Evolutionary conservation across 2,888 invertebrate genomes (phyloP), one percentile per base, ranked within the genome.

Genomic region (Diarsia rubi): DNA sequence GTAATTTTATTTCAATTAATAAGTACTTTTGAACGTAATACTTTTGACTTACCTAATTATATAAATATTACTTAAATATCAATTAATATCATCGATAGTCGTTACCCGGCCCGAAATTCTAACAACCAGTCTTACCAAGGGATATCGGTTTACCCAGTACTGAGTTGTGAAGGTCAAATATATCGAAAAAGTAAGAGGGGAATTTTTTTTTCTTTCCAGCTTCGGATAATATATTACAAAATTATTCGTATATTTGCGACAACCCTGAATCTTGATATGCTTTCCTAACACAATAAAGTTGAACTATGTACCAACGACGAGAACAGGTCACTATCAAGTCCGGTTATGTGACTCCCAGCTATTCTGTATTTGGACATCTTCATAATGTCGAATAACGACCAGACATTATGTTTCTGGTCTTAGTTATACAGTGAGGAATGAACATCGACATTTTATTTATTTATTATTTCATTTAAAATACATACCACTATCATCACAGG

Each of bases 281-380:
- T 75, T 78, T 76, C 24, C 24, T 57, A 27, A 37, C 31, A 59
- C 63, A 73, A n/a, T 72, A 64, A 69, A 37, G 37, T 76, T 74
- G 65, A 75, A 75, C 66, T 57, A 27, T 42, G 57, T 71, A 4
- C 31, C 19, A 49, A n/a, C 27, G 45, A 27, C 31, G 24, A 60
- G 27, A 69, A 65, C 71, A 79, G 71, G 75, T 77, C 73, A 66
- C n/a, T 65, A 54, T 62, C 44, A 78, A 71, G 70, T 74, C 75
- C 70, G 70, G 76, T 67, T 75, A 42, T 66, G 31, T 59, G 54
- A 67, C 64, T 75, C 68, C 31, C 47, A 54, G 54, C 60, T 59
- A 59, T 54, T 63, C 63, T 74, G 54, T 72, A 65, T 73, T 77
- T 62, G 79, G 65, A 19, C 27, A 64, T 77, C 65, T 72, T 42